A percentile compares a stretch with the other conserved stretches of the same genome.
phyloP scores from a whole-genome alignment of 2,797 vertebrate species.

The Huso huso region DNA sequence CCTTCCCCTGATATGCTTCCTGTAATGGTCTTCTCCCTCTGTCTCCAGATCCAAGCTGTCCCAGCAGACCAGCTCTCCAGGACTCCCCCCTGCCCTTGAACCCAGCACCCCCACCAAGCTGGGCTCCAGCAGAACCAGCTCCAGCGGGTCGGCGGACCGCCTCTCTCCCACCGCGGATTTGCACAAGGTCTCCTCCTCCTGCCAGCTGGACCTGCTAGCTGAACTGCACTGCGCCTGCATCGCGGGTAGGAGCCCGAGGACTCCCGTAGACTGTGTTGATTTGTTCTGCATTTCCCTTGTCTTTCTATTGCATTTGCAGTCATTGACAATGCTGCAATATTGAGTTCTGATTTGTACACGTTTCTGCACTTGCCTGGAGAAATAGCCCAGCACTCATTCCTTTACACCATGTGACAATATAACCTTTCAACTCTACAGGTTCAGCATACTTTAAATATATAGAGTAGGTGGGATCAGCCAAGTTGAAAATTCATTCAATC shows the following conservation, averaged over 20 bases:
- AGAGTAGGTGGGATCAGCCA: no score
- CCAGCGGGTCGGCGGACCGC: slow-evolving; percentile 59
- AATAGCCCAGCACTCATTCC: no score
- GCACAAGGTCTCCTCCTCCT: slow-evolving; percentile 68
- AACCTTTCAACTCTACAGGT: no score
- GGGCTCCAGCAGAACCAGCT: slow-evolving; percentile 44
- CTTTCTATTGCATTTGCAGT: no score
- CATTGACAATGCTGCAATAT: no score
- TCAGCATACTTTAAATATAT: no score
- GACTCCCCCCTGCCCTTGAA: slow-evolving; percentile 40
- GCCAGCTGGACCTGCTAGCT: slow-evolving; percentile 73
- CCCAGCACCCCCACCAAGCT: slow-evolving; percentile 64
- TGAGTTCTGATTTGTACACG: no score
- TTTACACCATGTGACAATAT: no score
- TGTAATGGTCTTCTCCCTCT: slow-evolving; percentile 7
- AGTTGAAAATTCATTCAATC: no score
- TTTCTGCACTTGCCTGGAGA: no score
- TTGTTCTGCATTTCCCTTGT: no score
- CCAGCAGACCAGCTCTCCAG: slow-evolving; percentile 59
- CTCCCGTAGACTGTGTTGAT: no score
- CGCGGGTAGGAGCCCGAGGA: slow-evolving; percentile 60
- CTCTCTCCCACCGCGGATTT: slow-evolving; percentile 64
- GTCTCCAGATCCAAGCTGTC: slow-evolving; percentile 72
- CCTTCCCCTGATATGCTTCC: slow-evolving; percentile 4
- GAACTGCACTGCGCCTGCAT: slow-evolving; percentile 85